phyloP scores from a whole-genome alignment of 2,888 invertebrate genomes.

The Euzetes globulus region DNA sequence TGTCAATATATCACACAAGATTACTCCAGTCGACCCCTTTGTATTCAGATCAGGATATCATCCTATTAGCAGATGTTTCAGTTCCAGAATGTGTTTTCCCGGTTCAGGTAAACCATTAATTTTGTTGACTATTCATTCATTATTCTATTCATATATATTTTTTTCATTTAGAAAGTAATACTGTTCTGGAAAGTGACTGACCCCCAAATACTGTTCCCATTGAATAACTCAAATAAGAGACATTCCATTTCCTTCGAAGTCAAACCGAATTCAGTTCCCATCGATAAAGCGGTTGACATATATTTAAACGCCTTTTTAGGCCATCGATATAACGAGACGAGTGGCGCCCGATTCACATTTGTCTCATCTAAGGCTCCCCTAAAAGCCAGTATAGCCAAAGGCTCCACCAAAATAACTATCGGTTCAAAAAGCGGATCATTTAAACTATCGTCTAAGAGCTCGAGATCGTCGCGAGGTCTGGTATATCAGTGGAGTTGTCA shows the following conservation, averaged over 20 bases:
- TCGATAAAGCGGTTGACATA: conserved; percentile 31
- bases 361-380: conserved; percentile 27
- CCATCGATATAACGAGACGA: conserved; percentile 31
- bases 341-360: conserved; percentile 33
- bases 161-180: conserved; percentile 35
- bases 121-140: background rate
- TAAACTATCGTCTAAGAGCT: background rate
- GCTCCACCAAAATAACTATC: conserved; percentile 34
- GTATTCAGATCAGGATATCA: conserved; percentile 19
- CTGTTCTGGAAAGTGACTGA: conserved; percentile 34
- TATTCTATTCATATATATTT: background rate
- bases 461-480: conserved; percentile 33
- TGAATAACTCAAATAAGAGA: conserved; percentile 15
- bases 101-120: conserved; percentile 17
- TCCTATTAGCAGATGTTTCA: conserved; percentile 33
- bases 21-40: conserved; percentile 26
- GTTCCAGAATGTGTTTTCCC: conserved; percentile 36
- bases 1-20: conserved; percentile 35
- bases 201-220: conserved; percentile 34
- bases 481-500: conserved; percentile 41
- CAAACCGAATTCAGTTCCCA: conserved; percentile 34
- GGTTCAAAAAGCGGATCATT: conserved; percentile 35
- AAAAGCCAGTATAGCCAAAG: conserved; percentile 31
- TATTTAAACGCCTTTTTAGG: conserved; percentile 35
- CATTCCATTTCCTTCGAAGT: conserved; percentile 26